A percentile compares a stretch with the other conserved stretches of the same genome.
Evolutionary conservation across 1,140 invertebrate species (phyloP).

Genomic region (Philaenus spumarius): DNA sequence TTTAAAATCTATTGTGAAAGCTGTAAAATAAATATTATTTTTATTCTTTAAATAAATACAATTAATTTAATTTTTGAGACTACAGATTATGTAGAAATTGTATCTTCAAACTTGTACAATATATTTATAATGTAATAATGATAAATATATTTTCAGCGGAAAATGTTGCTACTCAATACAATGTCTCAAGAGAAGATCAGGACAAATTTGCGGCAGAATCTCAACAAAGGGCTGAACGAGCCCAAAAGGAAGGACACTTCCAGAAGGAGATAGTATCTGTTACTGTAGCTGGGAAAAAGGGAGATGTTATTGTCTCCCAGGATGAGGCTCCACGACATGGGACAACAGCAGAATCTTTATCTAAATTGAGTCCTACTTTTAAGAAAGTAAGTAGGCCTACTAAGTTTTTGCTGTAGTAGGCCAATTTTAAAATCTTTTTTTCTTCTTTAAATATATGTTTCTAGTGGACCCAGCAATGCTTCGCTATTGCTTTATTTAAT

Average conservation of each 20-base stretch:
- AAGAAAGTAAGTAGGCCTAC: constrained; percentile 46
- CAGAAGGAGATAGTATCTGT: constrained; percentile 63
- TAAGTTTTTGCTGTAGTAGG: too few relatives aligned
- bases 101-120: too few relatives aligned
- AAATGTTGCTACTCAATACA: constrained; percentile 66
- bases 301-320: constrained; percentile 38
- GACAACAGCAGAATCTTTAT: constrained; percentile 50
- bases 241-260: constrained; percentile 59
- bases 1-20: too few relatives aligned
- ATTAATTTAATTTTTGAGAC: too few relatives aligned
- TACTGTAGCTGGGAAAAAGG: constrained; percentile 45
- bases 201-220: constrained; percentile 65
- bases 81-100: too few relatives aligned
- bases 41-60: too few relatives aligned
- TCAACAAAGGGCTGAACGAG: constrained; percentile 60
- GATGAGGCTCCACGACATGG: constrained; percentile 64
- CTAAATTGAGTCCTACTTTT: constrained; percentile 58
- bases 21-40: too few relatives aligned
- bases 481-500: too few relatives aligned
- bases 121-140: too few relatives aligned
- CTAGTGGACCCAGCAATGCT: too few relatives aligned
- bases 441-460: too few relatives aligned
- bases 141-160: constrained; percentile 49
- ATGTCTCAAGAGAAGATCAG: constrained; percentile 64
- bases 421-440: too few relatives aligned